These are phyloP conservation scores for Athene cunicularia DNA, from an alignment of 2,113 vertebrate species.

Conservation along the genomic window DNA sequence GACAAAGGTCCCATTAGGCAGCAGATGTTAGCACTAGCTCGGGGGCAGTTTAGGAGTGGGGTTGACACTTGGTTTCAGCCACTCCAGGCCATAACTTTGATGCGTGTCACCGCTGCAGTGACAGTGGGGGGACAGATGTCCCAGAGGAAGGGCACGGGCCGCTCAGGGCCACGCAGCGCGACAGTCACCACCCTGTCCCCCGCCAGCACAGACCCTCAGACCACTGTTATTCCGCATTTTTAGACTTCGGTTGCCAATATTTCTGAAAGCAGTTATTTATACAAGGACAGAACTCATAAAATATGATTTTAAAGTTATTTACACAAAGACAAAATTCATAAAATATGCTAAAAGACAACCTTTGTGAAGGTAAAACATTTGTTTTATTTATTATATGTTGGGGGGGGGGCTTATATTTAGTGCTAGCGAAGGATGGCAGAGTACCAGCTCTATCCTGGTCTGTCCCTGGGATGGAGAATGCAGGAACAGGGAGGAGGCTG, in stretches of 20 bases:
- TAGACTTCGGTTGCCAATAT: background rate
- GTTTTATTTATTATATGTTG: background rate
- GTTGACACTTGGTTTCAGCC: background rate
- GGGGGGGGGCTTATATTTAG: background rate
- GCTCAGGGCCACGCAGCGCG: background rate
- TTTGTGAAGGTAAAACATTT: background rate
- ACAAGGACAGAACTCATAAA: background rate
- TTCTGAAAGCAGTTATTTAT: background rate
- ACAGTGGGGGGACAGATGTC: background rate
- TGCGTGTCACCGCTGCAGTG: background rate
- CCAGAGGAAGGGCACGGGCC: background rate
- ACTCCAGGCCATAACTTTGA: background rate
- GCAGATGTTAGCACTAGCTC: background rate
- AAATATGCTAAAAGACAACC: background rate
- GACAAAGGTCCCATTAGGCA: background rate
- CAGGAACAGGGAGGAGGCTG: background rate
- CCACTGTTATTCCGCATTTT: background rate
- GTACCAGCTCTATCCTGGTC: background rate
- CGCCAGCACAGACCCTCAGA: background rate
- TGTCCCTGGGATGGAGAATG: background rate
- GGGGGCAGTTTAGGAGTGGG: background rate
- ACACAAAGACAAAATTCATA: background rate
- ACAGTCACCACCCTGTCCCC: background rate
- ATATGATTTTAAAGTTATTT: background rate
- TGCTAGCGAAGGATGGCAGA: accelerated